Evolutionary conservation across 2,113 vertebrate species (phyloP).

Genomic region (Lepisosteus oculatus): DNA sequence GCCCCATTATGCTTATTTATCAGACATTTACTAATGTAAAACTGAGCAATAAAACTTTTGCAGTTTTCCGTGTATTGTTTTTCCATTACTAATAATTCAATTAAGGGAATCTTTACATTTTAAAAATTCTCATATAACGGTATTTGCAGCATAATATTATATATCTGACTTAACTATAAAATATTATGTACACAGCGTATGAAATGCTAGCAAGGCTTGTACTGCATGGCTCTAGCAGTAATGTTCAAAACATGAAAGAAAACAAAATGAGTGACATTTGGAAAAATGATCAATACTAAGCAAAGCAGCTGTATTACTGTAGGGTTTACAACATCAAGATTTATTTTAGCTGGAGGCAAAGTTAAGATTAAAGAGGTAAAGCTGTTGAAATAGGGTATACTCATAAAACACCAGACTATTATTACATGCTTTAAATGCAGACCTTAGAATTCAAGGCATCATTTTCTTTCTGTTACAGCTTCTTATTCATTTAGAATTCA

Average conservation of each 20-base stretch:
- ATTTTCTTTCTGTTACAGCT: slow-evolving; percentile 52
- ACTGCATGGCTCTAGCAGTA: neutral
- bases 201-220: neutral
- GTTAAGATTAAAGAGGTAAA: slow-evolving; percentile 68
- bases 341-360: slow-evolving; percentile 68
- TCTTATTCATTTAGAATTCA: slow-evolving; percentile 66
- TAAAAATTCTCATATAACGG: too few species aligned
- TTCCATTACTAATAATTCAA: too few species aligned
- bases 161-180: too few species aligned
- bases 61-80: too few species aligned
- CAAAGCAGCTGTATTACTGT: slow-evolving; percentile 60
- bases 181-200: slow-evolving; percentile 1
- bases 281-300: slow-evolving; percentile 60
- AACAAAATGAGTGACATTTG: slow-evolving; percentile 56
- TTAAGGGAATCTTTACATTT: too few species aligned
- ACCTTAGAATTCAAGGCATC: slow-evolving; percentile 64
- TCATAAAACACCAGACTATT: slow-evolving; percentile 70
- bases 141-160: too few species aligned
- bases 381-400: slow-evolving; percentile 50
- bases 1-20: too few species aligned
- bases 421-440: slow-evolving; percentile 62
- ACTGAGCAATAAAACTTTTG: too few species aligned
- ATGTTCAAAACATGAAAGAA: neutral
- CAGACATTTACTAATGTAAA: too few species aligned
- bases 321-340: slow-evolving; percentile 63